These are phyloP conservation scores for Eulemur mongoz DNA, from an alignment of 2,797 vertebrate genomes.

Conservation along the genomic window DNA sequence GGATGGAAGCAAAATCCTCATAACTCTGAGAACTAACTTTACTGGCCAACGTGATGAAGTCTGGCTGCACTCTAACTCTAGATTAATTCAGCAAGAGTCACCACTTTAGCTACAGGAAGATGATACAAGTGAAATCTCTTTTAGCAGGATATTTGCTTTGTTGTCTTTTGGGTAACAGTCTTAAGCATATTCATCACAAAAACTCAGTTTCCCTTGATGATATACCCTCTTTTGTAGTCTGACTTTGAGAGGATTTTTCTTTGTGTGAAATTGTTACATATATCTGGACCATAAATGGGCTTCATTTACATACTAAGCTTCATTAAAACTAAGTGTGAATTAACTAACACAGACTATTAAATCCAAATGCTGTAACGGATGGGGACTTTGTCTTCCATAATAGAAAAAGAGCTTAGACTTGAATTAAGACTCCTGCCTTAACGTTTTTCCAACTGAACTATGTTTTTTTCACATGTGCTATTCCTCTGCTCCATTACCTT, in stretches of 20 bases:
- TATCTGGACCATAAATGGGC: background rate
- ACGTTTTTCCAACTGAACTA: background rate
- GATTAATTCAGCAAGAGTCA: conserved; percentile 2
- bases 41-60: background rate
- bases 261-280: background rate
- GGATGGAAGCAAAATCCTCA: background rate
- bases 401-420: background rate
- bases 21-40: background rate
- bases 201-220: background rate
- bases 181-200: background rate
- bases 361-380: background rate
- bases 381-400: background rate
- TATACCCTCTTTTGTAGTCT: background rate
- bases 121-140: background rate
- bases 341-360: background rate
- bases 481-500: background rate
- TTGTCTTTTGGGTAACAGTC: background rate
- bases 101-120: background rate
- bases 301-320: background rate
- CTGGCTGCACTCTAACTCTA: background rate
- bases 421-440: background rate
- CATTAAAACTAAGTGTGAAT: background rate
- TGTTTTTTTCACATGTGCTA: background rate
- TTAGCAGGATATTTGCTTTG: background rate
- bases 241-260: conserved; percentile 34